These are phyloP conservation scores for Odontesthes bonariensis DNA, from an alignment of 2,113 vertebrate species.

Conservation along the genomic window DNA sequence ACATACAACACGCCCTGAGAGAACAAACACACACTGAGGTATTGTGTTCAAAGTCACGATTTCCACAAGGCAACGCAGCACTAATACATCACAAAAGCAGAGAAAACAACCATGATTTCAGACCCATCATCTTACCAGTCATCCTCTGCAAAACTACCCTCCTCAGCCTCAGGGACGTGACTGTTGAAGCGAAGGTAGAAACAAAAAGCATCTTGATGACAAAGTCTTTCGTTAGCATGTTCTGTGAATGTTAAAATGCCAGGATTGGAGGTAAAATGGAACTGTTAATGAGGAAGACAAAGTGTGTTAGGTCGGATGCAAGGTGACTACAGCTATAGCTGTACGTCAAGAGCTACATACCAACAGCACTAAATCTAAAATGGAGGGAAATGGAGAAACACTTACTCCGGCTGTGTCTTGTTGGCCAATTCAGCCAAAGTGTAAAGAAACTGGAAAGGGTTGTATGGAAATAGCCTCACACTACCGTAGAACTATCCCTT, in stretches of 20 bases:
- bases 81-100: conserved; percentile 76
- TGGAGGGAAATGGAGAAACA: not conserved
- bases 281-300: conserved; percentile 19
- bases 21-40: conserved; percentile 44
- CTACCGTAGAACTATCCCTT: not conserved
- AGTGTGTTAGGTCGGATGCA: conserved; percentile 14
- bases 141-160: conserved; percentile 92
- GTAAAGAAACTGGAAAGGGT: not conserved
- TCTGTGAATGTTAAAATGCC: conserved; percentile 7
- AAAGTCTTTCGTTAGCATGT: conserved; percentile 33
- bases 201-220: conserved; percentile 72
- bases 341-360: not conserved
- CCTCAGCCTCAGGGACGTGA: conserved; percentile 93
- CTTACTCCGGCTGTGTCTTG: not conserved
- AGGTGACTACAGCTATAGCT: not conserved
- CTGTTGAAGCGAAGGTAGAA: conserved; percentile 84
- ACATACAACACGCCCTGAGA: conserved; percentile 46
- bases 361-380: not conserved
- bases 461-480: not conserved
- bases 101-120: conserved; percentile 54
- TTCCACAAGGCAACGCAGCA: conserved; percentile 76
- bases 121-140: conserved; percentile 90
- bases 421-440: not conserved
- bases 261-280: conserved; percentile 24
- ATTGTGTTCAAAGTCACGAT: conserved; percentile 53